These are phyloP conservation scores for Lypha dubia DNA, from an alignment of 2,888 invertebrate genomes.

Conservation along the genomic window DNA sequence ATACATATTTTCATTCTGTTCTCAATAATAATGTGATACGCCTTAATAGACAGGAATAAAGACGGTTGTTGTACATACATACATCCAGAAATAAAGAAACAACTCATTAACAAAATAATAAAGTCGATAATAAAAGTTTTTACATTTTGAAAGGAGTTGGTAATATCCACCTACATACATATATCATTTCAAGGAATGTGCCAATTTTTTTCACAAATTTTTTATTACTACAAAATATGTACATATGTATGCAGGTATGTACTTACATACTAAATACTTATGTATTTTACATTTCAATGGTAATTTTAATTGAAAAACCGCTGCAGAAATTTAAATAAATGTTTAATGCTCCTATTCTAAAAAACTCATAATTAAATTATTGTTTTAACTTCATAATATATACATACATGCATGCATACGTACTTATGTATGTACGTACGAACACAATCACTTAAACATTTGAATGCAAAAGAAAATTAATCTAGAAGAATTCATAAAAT, in stretches of 20 bases:
- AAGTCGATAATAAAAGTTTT: not conserved
- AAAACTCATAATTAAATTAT: conserved; percentile 12
- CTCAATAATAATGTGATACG: conserved; percentile 36
- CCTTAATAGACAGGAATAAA: conserved; percentile 58
- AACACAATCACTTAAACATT: not conserved
- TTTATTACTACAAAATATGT: too few relatives aligned
- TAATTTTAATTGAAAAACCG: too few relatives aligned
- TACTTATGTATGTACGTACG: not conserved
- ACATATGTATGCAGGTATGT: too few relatives aligned
- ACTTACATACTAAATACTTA: too few relatives aligned
- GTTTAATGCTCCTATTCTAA: not conserved
- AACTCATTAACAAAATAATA: not conserved
- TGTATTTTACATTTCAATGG: too few relatives aligned
- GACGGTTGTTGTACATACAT: not conserved
- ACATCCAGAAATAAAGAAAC: not conserved
- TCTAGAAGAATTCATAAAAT: not conserved
- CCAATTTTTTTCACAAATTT: too few relatives aligned
- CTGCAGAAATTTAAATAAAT: too few relatives aligned
- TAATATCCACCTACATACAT: not conserved
- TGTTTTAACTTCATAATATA: not conserved
- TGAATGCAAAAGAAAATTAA: too few relatives aligned
- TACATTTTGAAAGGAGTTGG: too few relatives aligned
- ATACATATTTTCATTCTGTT: not conserved
- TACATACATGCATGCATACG: not conserved
- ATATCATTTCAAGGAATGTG: not conserved